A percentile compares a stretch with the other conserved stretches of the same genome.
phyloP scores from a whole-genome alignment of 2,888 invertebrate genomes.

The Desoria tigrina region DNA sequence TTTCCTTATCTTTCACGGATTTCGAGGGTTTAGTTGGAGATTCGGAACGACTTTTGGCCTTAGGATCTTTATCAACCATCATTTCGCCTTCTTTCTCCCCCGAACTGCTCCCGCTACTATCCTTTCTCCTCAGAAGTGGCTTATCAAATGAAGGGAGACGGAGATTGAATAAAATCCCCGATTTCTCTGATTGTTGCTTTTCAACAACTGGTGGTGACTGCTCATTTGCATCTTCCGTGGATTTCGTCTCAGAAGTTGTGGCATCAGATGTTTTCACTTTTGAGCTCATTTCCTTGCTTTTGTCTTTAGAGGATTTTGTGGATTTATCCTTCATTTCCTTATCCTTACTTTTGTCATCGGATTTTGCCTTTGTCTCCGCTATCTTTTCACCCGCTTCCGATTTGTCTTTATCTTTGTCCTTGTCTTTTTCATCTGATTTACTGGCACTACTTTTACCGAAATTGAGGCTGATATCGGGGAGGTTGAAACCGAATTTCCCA shows the following conservation, averaged over 20 bases:
- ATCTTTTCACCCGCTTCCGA: conserved; percentile 9
- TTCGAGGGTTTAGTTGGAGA: conserved; percentile 22
- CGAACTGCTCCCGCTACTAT: conserved; percentile 31
- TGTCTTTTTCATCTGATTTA: conserved; percentile 23
- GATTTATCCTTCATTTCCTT: conserved; percentile 22
- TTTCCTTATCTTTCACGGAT: conserved; percentile 27
- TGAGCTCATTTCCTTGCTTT: conserved; percentile 31
- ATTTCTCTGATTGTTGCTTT: conserved; percentile 31
- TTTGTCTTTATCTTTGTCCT: conserved; percentile 18
- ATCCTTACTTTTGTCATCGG: conserved; percentile 1
- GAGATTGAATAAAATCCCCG: conserved; percentile 34
- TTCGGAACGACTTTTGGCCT: conserved; percentile 14
- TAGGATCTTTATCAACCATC: conserved; percentile 21
- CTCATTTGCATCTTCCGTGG: conserved; percentile 8
- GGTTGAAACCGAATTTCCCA: conserved; percentile 54
- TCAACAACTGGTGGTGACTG: background rate
- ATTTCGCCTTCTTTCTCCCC: conserved; percentile 21
- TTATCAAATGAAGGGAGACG: conserved; percentile 39
- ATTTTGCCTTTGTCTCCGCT: background rate
- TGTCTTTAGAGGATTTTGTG: conserved; percentile 27
- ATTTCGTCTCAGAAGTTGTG: background rate
- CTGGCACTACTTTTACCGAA: conserved; percentile 40
- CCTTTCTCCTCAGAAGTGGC: conserved; percentile 33
- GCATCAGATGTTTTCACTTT: conserved; percentile 19
- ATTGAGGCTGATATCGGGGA: conserved; percentile 53